Base-by-base conservation (phyloP, 1,140 invertebrate species). In the Eciton burchellii region DNA sequence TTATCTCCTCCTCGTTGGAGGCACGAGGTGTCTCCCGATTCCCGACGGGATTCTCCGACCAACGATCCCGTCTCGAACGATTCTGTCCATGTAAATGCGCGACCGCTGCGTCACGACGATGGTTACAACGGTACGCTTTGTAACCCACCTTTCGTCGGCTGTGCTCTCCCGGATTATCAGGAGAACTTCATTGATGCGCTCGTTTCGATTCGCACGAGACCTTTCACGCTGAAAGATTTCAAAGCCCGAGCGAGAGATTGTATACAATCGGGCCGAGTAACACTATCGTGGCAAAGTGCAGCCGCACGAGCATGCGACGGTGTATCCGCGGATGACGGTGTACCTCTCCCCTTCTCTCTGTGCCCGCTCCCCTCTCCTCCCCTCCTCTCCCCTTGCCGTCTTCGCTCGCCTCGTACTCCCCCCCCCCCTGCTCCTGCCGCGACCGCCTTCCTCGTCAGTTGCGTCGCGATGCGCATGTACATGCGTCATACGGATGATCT, bases 131-230 rank as follows among this genome's bases (percentile, higher is more conserved):
- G 24, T 4, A 41, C 8, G 19, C 29, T 14, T 45, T 43, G 29
- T 45, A 21, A 85, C 83, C 57, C 66, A 88, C 87, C 86, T 88
- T 88, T 73, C 41, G n/a, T 65, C 19, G 72, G 43, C 72, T 65
- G 43, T 9, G 26, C n/a, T 29, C n/a, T 73, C 41, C 68, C 72
- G 65, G 2, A 79, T 71, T 81, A 88, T 88, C 87, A 88, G 70
- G 84, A 86, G 56, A 70, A 57, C 77, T 85, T 12, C 86, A 88
- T 88, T 82, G 84, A 86, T 88, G 14, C 49, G 16, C 68, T 21
- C 65, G 56, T 74, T 68, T 74, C n/a, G n/a, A 41, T 54, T 54
- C 74, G 52, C 26, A 35, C 73, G 62, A 83, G 47, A 63, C 19
- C 29, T n/a, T 54, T n/a, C n/a, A n/a, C n/a, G n/a, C n/a, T n/a